phyloP scores from a whole-genome alignment of 2,113 vertebrate species.

The Otocyon megalotis region DNA sequence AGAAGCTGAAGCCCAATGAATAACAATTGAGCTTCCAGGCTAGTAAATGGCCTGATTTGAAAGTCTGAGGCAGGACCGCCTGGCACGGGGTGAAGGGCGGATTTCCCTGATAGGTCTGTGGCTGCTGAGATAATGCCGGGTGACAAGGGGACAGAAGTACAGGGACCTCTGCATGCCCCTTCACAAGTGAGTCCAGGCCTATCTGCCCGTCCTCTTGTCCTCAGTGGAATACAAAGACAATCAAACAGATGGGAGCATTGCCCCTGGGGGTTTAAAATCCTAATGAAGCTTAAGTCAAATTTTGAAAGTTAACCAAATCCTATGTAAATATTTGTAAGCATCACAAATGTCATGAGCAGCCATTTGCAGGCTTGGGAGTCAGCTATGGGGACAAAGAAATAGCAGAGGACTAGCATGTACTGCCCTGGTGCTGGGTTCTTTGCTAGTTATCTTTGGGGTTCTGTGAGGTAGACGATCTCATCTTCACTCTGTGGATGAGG shows the following conservation, averaged over 20 bases:
- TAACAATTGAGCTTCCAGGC: background rate
- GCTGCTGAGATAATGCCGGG: background rate
- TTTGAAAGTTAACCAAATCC: background rate
- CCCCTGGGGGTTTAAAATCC: background rate
- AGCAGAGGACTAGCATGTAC: background rate
- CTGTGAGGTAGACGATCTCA: background rate
- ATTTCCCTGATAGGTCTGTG: slow-evolving; percentile 39
- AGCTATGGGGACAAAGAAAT: background rate
- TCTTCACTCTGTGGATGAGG: background rate
- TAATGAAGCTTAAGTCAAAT: background rate
- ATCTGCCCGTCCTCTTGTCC: background rate
- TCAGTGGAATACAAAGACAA: background rate
- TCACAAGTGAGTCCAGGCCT: background rate
- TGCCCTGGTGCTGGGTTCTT: rapidly evolving
- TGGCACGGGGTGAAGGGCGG: background rate
- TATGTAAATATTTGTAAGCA: background rate
- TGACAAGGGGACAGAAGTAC: background rate
- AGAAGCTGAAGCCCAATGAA: slow-evolving; percentile 21
- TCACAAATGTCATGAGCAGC: background rate
- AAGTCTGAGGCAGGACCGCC: background rate
- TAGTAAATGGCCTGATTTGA: slow-evolving; percentile 47
- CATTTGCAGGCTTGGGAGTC: background rate
- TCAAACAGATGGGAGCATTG: background rate
- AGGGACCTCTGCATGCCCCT: background rate
- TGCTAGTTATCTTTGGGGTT: background rate